These are phyloP conservation scores for Bothrops jararaca DNA, from an alignment of 2,113 vertebrate genomes.

Conservation along the genomic window DNA sequence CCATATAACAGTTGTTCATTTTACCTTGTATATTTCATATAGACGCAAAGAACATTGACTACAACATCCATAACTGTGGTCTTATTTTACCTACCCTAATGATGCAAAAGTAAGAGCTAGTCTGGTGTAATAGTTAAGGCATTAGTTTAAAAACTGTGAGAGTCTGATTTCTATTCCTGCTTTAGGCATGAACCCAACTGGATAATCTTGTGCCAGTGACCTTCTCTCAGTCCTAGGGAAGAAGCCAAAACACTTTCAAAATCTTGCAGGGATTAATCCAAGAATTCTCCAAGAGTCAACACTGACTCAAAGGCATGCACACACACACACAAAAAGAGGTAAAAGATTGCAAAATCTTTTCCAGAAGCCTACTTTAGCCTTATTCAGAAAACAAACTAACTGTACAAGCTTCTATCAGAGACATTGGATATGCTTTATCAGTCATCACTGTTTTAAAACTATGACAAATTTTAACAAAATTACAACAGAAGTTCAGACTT, in stretches of 20 bases:
- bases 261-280: not conserved
- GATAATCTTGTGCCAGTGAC: not conserved
- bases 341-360: not conserved
- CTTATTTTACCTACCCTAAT: not conserved
- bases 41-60: not conserved
- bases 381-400: not conserved
- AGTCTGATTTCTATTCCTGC: not conserved
- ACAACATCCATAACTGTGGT: not conserved
- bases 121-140: not conserved
- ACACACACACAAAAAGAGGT: not conserved
- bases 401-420: not conserved
- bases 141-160: not conserved
- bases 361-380: not conserved
- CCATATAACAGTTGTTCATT: conserved; percentile 5
- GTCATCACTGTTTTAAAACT: not conserved
- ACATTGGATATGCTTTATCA: not conserved
- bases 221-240: not conserved
- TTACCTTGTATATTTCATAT: not conserved
- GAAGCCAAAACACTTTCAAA: not conserved
- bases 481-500: not conserved
- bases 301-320: not conserved
- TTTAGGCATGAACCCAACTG: not conserved
- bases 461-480: not conserved
- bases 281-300: not conserved
- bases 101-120: not conserved